Base-by-base conservation (phyloP, 2,113 vertebrate species). In the Pyrgilauda ruficollis region DNA sequence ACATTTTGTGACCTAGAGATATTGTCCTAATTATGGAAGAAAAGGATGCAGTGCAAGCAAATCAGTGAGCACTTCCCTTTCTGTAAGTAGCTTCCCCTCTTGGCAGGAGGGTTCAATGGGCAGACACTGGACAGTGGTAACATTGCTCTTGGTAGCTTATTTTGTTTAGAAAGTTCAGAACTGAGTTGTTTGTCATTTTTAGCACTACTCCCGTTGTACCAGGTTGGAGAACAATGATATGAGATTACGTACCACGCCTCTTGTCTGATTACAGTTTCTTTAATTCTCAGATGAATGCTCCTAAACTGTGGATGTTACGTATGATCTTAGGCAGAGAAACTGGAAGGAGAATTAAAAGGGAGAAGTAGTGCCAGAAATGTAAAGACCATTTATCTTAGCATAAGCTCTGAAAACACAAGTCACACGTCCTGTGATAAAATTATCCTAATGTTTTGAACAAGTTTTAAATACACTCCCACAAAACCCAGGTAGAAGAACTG, bases 371-470 rank as follows among this genome's bases (percentile, higher is more conserved):
- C 61, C 72, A 33, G 64, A 80, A 88, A 73, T 31, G 13, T 64
- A 31, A 76, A 68, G 52, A 44, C 24, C 15, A 6, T 7, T 47
- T 24, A 8, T 79, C 75, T 76, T 68, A 90, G 63, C 1, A 6
- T n/a, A 88, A 49, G 10, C n/a, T 92, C 41, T 88, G 83, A 52
- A 83, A 85, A 47, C 49, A 21, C 33, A 44, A 79, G 53, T 41
- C 21, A 17, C 0, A 0, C 0, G 0, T 75, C n/a, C 33, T 33
- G 20, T 26, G 73, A 63, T 74, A 43, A 63, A 30, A n/a, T 74
- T 49, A 43, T 11, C 43, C 37, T 56, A 63, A 31, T 47, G 47
- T 49, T 37, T 43, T 69, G 16, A 62, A 24, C 7, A n/a, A 37
- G 24, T 81, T 80, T n/a, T 83, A 39, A 78, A 56, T 33, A n/a